phyloP scores from a whole-genome alignment of 2,797 vertebrate species.

The Cuculus canorus region DNA sequence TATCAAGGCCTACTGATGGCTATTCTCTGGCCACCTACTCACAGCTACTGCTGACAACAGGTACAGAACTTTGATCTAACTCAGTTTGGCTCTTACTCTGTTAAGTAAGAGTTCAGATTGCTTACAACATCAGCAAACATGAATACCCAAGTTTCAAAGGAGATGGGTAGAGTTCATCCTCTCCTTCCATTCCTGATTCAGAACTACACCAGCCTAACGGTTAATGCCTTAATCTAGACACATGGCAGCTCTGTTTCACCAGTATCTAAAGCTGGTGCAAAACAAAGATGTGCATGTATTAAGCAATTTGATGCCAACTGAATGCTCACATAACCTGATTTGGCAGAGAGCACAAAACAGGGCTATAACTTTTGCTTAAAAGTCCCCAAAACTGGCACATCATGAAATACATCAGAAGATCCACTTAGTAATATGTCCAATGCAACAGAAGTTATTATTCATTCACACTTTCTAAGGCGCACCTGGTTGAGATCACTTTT shows the following conservation, averaged over 20 bases:
- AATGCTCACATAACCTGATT: not conserved
- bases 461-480: not conserved
- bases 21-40: not conserved
- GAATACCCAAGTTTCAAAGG: not conserved
- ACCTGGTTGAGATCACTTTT: not conserved
- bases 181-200: not conserved
- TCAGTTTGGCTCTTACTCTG: not conserved
- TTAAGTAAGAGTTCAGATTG: not conserved
- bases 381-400: not conserved
- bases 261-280: not conserved
- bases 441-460: not conserved
- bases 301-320: not conserved
- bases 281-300: not conserved
- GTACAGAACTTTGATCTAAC: not conserved
- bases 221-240: not conserved
- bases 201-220: not conserved
- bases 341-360: not conserved
- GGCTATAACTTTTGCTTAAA: not conserved
- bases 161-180: not conserved
- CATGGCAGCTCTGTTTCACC: not conserved
- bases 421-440: not conserved
- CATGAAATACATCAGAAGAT: not conserved
- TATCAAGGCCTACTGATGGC: not conserved
- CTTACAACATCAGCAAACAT: not conserved
- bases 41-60: not conserved